Evolutionary conservation across 2,113 vertebrate species (phyloP), one percentile per base, ranked within the genome.

Genomic region (Grus americana): DNA sequence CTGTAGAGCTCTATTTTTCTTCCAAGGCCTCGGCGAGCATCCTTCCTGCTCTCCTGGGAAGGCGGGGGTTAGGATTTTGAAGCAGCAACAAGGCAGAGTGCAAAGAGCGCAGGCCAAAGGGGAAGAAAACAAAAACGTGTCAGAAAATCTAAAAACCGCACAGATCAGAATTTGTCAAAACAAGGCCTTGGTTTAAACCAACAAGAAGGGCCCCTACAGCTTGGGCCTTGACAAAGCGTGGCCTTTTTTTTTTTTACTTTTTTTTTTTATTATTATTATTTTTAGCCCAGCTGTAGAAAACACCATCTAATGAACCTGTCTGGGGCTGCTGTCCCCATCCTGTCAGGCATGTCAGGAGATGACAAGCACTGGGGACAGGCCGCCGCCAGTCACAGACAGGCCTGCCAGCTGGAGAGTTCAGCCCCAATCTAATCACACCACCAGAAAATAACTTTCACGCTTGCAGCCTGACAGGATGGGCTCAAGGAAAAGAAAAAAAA

Each of bases 251-350:
- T 61, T 78, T 68, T 97, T 96, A 96, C 61, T 83, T 93, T 89
- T 90, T 74, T 74, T 36, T 88, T 75, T 70, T 50, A 30, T 57
- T 57, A 34, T 57, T 57, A 34, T 93, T 97, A 91, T 97, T 98
- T 98, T 97, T 98, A 99, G 98, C 99, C 98, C 99, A 99, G 99
- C 99, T 99, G 99, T 98, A 99, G 99, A 98, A 99, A 99, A 99
- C 98, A 98, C 98, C 98, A 99, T 99, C 99, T 99, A 99, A 99
- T 99, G 99, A 99, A 99, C 99, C 99, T 99, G 99, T 99, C 99
- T 99, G 98, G 98, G 98, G 98, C 98, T 98, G 98, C 99, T 99
- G 99, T 99, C 99, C 99, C 98, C 98, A 98, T 99, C 99, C 99
- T 99, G 99, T 99, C 99, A 99, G 99, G 98, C 98, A 98, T 98